These are phyloP conservation scores for Paracanthobrama guichenoti DNA, from an alignment of 2,113 vertebrate genomes.

Conservation along the genomic window DNA sequence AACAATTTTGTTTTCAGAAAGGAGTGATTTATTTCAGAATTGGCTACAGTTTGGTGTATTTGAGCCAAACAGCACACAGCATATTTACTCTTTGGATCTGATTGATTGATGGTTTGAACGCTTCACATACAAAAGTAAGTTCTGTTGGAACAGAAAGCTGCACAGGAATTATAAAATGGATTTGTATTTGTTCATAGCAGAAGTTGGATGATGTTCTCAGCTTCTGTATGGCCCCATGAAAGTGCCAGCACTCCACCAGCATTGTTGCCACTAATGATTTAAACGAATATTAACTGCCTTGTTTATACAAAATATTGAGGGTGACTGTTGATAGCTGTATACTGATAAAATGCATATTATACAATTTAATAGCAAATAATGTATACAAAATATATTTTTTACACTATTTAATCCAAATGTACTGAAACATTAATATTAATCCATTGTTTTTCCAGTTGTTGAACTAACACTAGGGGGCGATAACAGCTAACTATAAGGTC, in stretches of 20 bases:
- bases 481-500: background rate
- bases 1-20: background rate
- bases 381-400: too few relatives aligned
- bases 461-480: background rate
- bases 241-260: background rate
- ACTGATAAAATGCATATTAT: background rate
- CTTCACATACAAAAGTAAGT: background rate
- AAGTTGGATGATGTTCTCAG: background rate
- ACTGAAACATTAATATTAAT: background rate
- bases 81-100: background rate
- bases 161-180: background rate
- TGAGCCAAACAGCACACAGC: background rate
- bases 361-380: background rate
- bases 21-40: background rate
- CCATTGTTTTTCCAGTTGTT: background rate
- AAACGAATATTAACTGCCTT: too few relatives aligned
- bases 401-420: background rate
- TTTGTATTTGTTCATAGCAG: background rate
- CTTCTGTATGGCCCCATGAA: background rate
- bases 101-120: background rate
- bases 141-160: background rate
- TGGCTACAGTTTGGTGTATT: background rate
- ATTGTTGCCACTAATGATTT: background rate
- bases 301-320: background rate
- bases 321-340: background rate